Base-by-base conservation (phyloP, 2,797 vertebrate genomes). In the Acanthiza pusilla region DNA sequence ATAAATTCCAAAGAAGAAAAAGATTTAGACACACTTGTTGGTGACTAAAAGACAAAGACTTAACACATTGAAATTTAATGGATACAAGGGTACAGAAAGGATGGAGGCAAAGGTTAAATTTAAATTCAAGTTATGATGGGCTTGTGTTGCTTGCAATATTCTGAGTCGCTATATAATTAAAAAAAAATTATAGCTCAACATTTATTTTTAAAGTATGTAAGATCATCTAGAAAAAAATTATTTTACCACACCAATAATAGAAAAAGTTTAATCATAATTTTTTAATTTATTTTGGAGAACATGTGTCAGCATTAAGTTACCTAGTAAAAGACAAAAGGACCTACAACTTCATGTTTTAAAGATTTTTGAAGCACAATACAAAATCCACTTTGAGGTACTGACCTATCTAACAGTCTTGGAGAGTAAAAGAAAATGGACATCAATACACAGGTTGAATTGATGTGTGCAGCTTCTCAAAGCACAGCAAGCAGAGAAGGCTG, bases 31-130 rank as follows among this genome's bases (percentile, higher is more conserved):
- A 15, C 20, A n/a, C 9, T 22, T 68, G 5, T 27, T 79, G 14
- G 8, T 73, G 51, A 54, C 32, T 62, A 53, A 85, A 66, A 29
- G 43, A 45, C 10, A 75, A 68, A 85, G 30, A 16, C 26, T n/a
- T 72, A 36, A 45, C 2, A 8, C 55, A 13, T 34, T 14, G 4
- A 85, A 62, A 19, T 58, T 66, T 38, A 78, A 87, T 73, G 8
- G 11, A 26, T 42, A 34, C 0, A 0, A 74, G 5, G n/a, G 4
- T 43, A 16, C 11, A 36, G 9, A 83, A 85, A 80, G 32, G 26
- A 57, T 51, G n/a, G 18, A 63, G 11, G 13, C 2, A 17, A 91
- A 79, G 6, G 27, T 71, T 67, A 47, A 85, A 65, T 89, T 66
- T 82, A 62, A 85, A 75, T 75, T 85, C 5, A 34, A 17, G 10